phyloP scores from a whole-genome alignment of 2,113 vertebrate genomes.

The Corythornis cristatus region DNA sequence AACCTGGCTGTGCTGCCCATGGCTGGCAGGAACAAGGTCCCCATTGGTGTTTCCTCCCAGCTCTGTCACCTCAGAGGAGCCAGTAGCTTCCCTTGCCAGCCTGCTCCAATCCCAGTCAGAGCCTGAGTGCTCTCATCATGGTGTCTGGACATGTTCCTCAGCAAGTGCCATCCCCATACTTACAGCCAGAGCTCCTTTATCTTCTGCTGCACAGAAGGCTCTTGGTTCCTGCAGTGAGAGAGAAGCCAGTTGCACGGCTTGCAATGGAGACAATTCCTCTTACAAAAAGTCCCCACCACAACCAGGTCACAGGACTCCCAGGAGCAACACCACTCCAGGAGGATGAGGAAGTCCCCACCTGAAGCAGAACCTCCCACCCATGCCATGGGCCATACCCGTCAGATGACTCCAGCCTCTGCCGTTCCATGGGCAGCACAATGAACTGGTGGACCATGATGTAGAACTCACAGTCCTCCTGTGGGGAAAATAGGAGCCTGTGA shows the following conservation, averaged over 20 bases:
- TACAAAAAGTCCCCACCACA: not conserved
- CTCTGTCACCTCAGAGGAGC: not conserved
- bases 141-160: not conserved
- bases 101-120: not conserved
- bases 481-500: not conserved
- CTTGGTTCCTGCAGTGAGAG: slow-evolving; percentile 40
- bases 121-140: accelerated
- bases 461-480: slow-evolving; percentile 52
- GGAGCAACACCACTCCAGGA: accelerated
- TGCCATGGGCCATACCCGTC: not conserved
- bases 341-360: not conserved
- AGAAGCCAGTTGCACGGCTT: not conserved
- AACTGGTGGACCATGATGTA: slow-evolving; percentile 16
- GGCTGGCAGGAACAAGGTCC: not conserved
- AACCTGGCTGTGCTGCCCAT: accelerated
- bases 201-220: slow-evolving; percentile 49
- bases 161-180: not conserved
- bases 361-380: not conserved
- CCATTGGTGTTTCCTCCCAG: not conserved
- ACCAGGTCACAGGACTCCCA: not conserved
- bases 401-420: slow-evolving; percentile 28
- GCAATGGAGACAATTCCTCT: not conserved
- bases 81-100: not conserved
- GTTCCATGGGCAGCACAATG: slow-evolving; percentile 56
- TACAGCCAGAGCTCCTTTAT: slow-evolving; percentile 65